phyloP scores from a whole-genome alignment of 2,113 vertebrate species.

The Lycaon pictus region DNA sequence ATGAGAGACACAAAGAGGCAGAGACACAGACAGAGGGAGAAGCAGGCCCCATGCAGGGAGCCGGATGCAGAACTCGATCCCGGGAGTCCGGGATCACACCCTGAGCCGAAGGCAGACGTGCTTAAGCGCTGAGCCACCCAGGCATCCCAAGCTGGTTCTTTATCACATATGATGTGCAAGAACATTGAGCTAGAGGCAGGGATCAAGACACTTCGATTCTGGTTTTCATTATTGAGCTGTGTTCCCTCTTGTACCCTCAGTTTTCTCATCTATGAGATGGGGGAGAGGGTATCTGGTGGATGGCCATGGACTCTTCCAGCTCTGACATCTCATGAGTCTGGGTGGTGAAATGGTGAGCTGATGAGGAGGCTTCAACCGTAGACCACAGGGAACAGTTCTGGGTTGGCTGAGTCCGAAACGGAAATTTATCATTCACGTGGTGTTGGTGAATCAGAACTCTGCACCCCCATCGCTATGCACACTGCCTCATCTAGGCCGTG shows the following conservation, averaged over 20 bases:
- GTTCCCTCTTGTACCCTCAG: background rate
- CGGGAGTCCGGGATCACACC: too few species aligned
- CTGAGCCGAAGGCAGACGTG: too few species aligned
- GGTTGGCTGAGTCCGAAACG: background rate
- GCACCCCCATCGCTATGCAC: background rate
- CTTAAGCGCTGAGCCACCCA: too few species aligned
- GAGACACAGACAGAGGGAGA: too few species aligned
- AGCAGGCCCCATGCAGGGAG: too few species aligned
- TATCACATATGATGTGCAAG: background rate
- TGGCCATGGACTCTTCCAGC: background rate
- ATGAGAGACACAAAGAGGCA: too few species aligned
- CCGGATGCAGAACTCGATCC: too few species aligned
- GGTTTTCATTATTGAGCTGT: background rate
- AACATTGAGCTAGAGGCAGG: background rate
- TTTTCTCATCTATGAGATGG: background rate
- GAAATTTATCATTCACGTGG: background rate
- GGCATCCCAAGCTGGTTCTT: background rate
- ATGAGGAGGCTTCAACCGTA: background rate
- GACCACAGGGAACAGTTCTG: background rate
- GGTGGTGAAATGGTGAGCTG: background rate
- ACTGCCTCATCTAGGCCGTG: background rate
- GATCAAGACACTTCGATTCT: rapidly evolving
- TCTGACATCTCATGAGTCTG: background rate
- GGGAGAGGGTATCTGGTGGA: background rate
- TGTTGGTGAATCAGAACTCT: background rate